Evolutionary conservation across 2,888 invertebrate species (phyloP).

Genomic region (Campoplex capitator): DNA sequence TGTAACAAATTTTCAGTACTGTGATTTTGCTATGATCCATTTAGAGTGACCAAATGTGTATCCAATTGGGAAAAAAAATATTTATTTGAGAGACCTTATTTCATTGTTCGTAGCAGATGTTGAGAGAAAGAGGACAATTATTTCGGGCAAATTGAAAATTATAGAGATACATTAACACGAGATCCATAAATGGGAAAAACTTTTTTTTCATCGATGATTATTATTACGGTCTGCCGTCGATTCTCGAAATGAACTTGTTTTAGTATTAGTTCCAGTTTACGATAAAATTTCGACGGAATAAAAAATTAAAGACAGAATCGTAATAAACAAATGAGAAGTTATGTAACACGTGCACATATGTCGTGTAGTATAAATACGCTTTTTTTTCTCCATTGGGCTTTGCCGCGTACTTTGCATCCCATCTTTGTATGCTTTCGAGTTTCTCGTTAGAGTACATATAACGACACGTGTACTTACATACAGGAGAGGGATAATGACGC

Average conservation of each 20-base stretch:
- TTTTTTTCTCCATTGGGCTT: not conserved
- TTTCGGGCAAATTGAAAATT: not conserved
- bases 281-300: not conserved
- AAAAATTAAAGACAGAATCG: not conserved
- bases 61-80: not conserved
- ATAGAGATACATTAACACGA: not conserved
- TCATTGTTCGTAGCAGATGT: not conserved
- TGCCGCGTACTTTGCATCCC: conserved; percentile 24
- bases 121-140: not conserved
- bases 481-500: conserved; percentile 49
- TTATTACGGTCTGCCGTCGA: not conserved
- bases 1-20: conserved; percentile 28
- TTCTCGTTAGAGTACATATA: conserved; percentile 59
- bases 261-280: not conserved
- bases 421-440: conserved; percentile 36
- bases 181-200: no score
- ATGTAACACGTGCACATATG: not conserved
- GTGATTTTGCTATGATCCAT: conserved; percentile 4
- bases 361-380: not conserved
- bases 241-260: not conserved
- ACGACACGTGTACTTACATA: conserved; percentile 66
- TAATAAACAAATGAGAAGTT: not conserved
- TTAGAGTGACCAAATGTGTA: not conserved
- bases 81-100: not conserved
- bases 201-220: not conserved